Base-by-base conservation (phyloP, 2,113 vertebrate genomes). In the Isichthys henryi region DNA sequence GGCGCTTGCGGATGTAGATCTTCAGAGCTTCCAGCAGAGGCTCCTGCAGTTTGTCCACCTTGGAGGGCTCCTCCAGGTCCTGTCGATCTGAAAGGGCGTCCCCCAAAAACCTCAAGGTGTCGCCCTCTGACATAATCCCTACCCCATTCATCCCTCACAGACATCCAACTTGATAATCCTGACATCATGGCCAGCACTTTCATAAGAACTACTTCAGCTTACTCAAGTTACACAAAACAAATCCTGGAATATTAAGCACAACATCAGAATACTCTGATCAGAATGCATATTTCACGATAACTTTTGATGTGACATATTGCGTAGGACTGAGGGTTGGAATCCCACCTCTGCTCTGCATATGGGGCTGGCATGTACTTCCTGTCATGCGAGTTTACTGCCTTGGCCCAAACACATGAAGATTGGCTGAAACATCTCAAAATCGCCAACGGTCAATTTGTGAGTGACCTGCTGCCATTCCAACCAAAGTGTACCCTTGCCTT, bases 31-130 rank as follows among this genome's bases (percentile, higher is more conserved):
- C 98, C 94, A 99, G 94, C 93, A 99, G 91, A 0, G 97, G 97
- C 92, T 99, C 98, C 93, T 98, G 97, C 91, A 99, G 95, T 93
- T 98, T 97, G 93, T 99, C 98, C 94, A 99, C 97, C 95, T 98
- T 98, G 23, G 96, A 96, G 43, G 98, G 97, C 93, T 99, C 97
- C 94, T 98, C 97, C 87, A 99, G 96, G 93, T 98, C 97, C 96
- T 99, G 97, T 27, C 98, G 97, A 92, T 99, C 98, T 99, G 92
- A 90, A 86, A 52, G 19, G 46, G 49, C n/a, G 35, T 50, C n/a
- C 11, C 82, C 1, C 49, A 62, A 10, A 39, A 27, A 23, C 15
- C 5, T 89, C 17, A 62, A 66, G 15, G 49, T 53, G n/a, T 17
- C 58, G 35, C 56, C 5, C 19, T 10, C 15, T 43, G 21, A 35